Base-by-base conservation (phyloP, 1,140 invertebrate species). In the Lucilia cuprina region DNA sequence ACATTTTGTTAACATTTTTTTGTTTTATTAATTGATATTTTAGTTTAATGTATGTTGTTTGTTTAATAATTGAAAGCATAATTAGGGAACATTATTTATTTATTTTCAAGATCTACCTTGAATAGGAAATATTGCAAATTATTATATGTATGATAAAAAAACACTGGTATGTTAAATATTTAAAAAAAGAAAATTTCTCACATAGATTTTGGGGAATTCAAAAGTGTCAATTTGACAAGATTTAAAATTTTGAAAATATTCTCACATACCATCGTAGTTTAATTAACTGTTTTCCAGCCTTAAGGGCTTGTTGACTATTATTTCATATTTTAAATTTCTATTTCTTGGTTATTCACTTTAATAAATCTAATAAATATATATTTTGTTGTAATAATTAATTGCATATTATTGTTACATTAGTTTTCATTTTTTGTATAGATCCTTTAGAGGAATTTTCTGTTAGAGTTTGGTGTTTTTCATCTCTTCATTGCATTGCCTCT, bases 21-120 rank as follows among this genome's bases (percentile, higher is more conserved):
- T 34, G 35, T 35, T 78, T 14, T 41, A 41, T 78, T 78, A 41
- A 41, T 78, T 78, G 17, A 34, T 78, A n/a, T 41, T 78, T 78
- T 78, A 30, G 41, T 78, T 78, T 8, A 78, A 41, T 55, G 17
- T 55, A 13, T 19, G 41, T 35, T 82, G 7, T 50, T 50, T 50
- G 50, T 82, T 82, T 55, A 17, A 17, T 82, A 21, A 70, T 70
- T 70, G 65, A 70, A 70, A 70, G 65, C 65, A 70, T 19, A 70
- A 12, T 49, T 82, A 47, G 41, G 14, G 34, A 35, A 78, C 74
- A 30, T 75, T 21, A 70, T 70, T 70, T 70, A 1, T 25, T 10
- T n/a, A n/a, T 70, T 70, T 21, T 70, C 25, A 70, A 70, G 65
- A 70, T 70, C 65, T 70, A 70, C 19, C n/a, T 21, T 7, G n/a